Evolutionary conservation across 2,113 vertebrate species (phyloP), one percentile per base, ranked within the genome.

Genomic region (Gadus chalcogrammus): DNA sequence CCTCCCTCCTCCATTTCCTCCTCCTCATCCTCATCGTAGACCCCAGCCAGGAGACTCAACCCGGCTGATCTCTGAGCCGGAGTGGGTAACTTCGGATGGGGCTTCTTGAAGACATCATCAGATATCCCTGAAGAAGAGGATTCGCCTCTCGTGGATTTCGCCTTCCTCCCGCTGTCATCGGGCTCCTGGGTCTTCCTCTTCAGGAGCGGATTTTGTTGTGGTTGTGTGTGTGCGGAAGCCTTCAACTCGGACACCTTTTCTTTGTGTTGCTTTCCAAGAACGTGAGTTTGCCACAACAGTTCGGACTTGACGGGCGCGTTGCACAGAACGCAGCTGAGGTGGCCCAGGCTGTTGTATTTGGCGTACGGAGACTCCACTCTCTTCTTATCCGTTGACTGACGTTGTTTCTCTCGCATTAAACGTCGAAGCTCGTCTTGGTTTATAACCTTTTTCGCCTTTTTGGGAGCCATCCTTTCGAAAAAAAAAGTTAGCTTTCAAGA

Each of bases 401-500:
- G 92, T 86, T 97, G 94, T 74, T 95, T 97, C 76, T 93, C 93
- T 59, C 91, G 90, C 97, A 99, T 98, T 52, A 98, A 66, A 1
- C 95, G 92, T 64, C 97, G 89, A 71, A 99, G 87, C 64, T 99
- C 96, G 15, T 98, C 96, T 66, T 99, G 97, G 62, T 93, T 93
- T 18, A 97, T 92, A 4, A 91, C 84, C 82, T 94, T 94, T 84
- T 95, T 95, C 17, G 90, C 90, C 64, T 90, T 85, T n/a, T 83
- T 90, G 0, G 74, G 9, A 1, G 91, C 80, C 91, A 92, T 92
- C 15, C 27, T 86, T 53, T 48, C 4, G 5, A 0, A 5, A 62
- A 76, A 20, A 78, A 63, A 80, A 75, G 31, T 12, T 61, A 59
- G 18, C 8, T 69, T 28, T 18, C 16, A 66, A 55, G 68, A 65